phyloP scores from a whole-genome alignment of 2,113 vertebrate genomes.

The Dromiciops gliroides region DNA sequence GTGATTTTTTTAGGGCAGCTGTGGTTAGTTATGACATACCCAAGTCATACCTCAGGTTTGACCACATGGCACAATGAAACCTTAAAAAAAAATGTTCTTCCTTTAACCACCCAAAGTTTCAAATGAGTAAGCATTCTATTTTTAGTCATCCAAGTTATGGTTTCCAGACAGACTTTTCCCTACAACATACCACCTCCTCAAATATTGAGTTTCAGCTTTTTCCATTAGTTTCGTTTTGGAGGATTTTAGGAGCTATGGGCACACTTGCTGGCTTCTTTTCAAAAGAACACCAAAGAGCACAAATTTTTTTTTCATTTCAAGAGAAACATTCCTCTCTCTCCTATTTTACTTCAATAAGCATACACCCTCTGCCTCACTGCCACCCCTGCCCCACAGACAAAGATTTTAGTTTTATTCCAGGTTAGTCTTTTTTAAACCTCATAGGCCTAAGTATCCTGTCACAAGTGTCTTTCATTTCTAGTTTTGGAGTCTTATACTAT shows the following conservation, averaged over 20 bases:
- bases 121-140: constrained; percentile 78
- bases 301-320: constrained; percentile 42
- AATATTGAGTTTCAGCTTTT: constrained; percentile 71
- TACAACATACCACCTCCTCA: constrained; percentile 56
- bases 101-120: constrained; percentile 64
- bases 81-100: constrained; percentile 62
- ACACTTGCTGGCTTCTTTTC: constrained; percentile 60
- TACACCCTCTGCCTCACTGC: neutral
- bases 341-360: neutral
- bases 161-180: constrained; percentile 72
- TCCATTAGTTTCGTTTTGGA: constrained; percentile 69
- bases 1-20: constrained; percentile 56
- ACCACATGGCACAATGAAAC: constrained; percentile 77
- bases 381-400: neutral
- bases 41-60: constrained; percentile 72
- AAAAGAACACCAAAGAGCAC: constrained; percentile 48
- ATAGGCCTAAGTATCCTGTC: neutral
- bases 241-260: constrained; percentile 60
- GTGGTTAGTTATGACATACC: constrained; percentile 52
- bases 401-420: neutral
- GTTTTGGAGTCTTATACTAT: neutral
- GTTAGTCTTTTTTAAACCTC: neutral
- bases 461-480: neutral
- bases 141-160: constrained; percentile 72
- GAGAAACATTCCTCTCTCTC: neutral